Base-by-base conservation (phyloP, 2,888 invertebrate species). In the Drosophila prolongata region DNA sequence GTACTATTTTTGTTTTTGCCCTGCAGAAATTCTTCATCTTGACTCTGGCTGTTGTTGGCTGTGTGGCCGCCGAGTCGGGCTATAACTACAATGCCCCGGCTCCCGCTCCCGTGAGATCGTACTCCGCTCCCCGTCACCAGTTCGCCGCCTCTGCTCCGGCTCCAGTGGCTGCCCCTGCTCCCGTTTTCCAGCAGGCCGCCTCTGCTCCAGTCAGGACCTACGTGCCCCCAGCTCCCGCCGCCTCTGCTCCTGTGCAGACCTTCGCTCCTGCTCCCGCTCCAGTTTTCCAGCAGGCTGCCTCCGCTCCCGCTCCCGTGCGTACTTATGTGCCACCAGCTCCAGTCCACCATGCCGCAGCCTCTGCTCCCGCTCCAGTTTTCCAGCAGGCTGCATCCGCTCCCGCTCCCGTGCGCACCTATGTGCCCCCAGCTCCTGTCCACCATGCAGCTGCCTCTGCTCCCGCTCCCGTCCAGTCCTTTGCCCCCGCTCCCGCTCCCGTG, bases 61-160 rank as follows among this genome's bases (percentile, higher is more conserved):
- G 64, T 55, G 89, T 66, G 13, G 68, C 53, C 30, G 86, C 76
- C 50, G 72, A 86, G 1, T 56, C 70, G 3, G 89, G 87, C 72
- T 86, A 86, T 53, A 86, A 80, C 57, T 89, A 89, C 65, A 56
- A 47, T 4, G 75, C 74, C n/a, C 87, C 88, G n/a, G 88, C 75
- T 35, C 44, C 82, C 10, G 81, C 75, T 37, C 82, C 81, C 6
- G 79, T 75, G 30, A 79, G 68, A 47, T 55, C 64, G 13, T 80
- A 78, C 49, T 71, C 71, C 57, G 71, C 79, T 61, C 80, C 80
- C 13, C 54, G 6, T 11, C 38, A n/a, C 1, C 46, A 46, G 9
- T 16, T 9, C n/a, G 46, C 46, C 27, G 46, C 46, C 49, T 35
- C 49, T 13, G 47, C 46, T 0, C 75, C 74, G 1, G 70, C 68